Percentiles rank a stretch among this genome's conserved stretches.
Evolutionary conservation across 2,888 invertebrate species (phyloP).

Genomic region (Eupithecia pulchellata): DNA sequence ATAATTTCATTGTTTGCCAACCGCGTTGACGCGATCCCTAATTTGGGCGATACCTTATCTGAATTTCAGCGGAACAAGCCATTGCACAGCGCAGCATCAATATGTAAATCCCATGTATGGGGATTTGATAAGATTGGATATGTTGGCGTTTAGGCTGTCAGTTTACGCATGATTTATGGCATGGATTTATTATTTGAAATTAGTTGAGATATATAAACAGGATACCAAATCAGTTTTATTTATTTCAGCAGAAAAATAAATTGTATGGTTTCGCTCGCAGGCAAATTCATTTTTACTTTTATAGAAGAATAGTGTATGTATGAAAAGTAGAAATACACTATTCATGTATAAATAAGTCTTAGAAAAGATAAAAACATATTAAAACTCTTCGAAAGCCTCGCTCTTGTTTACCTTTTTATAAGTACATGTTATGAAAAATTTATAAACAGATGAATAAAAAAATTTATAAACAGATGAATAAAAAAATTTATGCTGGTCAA

Average conservation of each 20-base stretch:
- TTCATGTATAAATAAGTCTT: not conserved
- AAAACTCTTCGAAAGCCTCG: no score
- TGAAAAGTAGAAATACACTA: not conserved
- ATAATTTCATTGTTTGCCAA: no score
- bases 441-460: no score
- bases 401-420: no score
- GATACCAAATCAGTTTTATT: not conserved
- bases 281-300: not conserved
- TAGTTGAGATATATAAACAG: not conserved
- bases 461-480: no score
- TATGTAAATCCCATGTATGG: conserved; percentile 33
- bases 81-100: conserved; percentile 17
- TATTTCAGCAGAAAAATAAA: not conserved
- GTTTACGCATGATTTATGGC: conserved; percentile 28
- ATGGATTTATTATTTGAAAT: conserved; percentile 6
- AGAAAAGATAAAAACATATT: no score
- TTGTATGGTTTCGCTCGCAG: not conserved
- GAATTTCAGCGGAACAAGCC: not conserved
- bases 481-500: no score
- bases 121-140: conserved; percentile 29
- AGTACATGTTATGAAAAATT: no score
- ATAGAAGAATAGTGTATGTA: no score
- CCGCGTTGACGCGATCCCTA: not conserved
- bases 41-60: not conserved
- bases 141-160: conserved; percentile 25